Percentiles rank a stretch among this genome's conserved stretches.
Evolutionary conservation across 2,888 invertebrate species (phyloP).

Genomic region (Scaptomyza cyrtandrae): DNA sequence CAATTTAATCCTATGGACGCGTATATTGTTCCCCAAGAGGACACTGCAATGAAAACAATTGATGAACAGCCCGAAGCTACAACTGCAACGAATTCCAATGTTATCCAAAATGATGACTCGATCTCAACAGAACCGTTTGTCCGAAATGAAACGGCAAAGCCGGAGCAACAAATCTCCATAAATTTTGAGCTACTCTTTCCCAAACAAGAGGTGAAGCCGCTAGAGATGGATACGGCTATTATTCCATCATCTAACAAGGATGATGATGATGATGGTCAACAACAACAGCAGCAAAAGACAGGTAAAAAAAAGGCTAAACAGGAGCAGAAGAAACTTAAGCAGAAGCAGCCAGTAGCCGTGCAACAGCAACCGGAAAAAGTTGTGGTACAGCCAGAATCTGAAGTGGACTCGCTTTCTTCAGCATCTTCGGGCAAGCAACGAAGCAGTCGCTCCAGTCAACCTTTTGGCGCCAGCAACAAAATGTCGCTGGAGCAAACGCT

Average conservation of each 20-base stretch:
- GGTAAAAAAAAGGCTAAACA: not conserved
- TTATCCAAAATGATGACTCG: not conserved
- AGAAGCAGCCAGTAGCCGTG: not conserved
- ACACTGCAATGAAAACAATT: not conserved
- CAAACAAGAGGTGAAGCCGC: not conserved
- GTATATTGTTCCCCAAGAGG: not conserved
- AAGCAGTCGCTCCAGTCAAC: slow-evolving; percentile 30
- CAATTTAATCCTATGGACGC: not conserved
- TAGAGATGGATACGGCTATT: not conserved
- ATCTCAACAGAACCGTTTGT: not conserved
- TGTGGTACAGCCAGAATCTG: not conserved
- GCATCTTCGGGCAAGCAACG: slow-evolving; percentile 10
- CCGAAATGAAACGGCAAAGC: not conserved
- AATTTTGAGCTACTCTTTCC: too few relatives aligned
- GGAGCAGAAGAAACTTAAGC: not conserved
- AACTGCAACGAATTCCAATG: not conserved
- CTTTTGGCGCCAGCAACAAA: slow-evolving; percentile 17
- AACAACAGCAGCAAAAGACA: not conserved
- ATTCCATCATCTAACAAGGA: not conserved
- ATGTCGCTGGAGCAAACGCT: slow-evolving; percentile 59
- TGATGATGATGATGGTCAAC: not conserved
- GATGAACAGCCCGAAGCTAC: not conserved
- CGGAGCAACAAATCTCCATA: not conserved
- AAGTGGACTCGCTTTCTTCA: not conserved
- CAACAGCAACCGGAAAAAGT: not conserved